Conservation (phyloP, 2,113 vertebrate genomes). For the Salvelinus alpinus region DNA sequence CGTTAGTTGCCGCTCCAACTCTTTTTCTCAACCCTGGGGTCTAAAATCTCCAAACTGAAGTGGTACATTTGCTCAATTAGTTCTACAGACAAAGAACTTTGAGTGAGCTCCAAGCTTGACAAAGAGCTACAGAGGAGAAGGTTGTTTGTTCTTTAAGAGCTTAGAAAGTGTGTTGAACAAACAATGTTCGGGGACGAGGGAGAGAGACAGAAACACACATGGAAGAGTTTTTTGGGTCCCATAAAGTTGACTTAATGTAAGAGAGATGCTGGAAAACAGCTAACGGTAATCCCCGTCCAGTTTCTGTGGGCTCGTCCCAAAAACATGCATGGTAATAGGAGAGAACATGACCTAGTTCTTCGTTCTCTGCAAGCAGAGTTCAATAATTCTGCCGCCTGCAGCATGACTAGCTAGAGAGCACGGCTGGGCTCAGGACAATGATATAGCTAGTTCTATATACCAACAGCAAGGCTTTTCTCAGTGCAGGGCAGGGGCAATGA, state of each 20-base stretch:
- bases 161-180: constrained; percentile 25
- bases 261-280: constrained; percentile 27
- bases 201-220: constrained; percentile 33
- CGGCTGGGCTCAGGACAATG: background rate
- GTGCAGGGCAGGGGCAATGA: background rate
- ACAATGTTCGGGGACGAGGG: background rate
- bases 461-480: constrained; percentile 11
- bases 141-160: background rate
- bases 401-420: background rate
- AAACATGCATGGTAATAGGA: constrained; percentile 31
- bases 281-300: constrained; percentile 18
- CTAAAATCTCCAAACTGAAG: background rate
- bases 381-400: constrained; percentile 12
- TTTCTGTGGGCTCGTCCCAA: constrained; percentile 30
- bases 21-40: background rate
- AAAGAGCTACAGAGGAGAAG: background rate
- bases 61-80: too few relatives aligned
- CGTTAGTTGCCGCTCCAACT: background rate
- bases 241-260: constrained; percentile 39
- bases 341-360: constrained; percentile 52
- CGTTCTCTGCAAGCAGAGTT: constrained; percentile 37
- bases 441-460: background rate
- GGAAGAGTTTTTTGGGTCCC: constrained; percentile 39
- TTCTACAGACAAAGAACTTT: too few relatives aligned
- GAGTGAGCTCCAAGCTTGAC: background rate